Conservation (phyloP, 2,888 invertebrate species). For the Cheilosia vernalis region DNA sequence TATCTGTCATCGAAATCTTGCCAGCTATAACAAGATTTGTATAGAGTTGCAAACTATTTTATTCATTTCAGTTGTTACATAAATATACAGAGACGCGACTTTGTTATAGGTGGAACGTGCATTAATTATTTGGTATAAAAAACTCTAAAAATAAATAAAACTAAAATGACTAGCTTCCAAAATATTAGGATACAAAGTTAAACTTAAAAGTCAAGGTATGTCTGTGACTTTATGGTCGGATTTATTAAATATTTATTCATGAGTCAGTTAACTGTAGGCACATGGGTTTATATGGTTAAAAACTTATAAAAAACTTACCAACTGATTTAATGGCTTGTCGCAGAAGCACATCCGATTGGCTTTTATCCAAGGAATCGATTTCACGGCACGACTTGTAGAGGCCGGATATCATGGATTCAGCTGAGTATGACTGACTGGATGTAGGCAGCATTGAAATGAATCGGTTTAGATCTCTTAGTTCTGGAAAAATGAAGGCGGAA, state of each 20-base stretch:
- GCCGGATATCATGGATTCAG: constrained; percentile 82
- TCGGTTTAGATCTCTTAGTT: constrained; percentile 81
- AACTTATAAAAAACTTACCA: constrained; percentile 81
- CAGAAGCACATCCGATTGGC: constrained; percentile 81
- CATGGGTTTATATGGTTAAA: background rate
- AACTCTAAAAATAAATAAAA: background rate
- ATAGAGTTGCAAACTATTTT: background rate
- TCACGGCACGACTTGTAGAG: constrained; percentile 82
- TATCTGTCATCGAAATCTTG: constrained; percentile 28
- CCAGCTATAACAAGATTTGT: background rate
- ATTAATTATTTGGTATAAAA: background rate
- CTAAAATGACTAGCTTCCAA: constrained; percentile 11
- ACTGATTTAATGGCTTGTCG: constrained; percentile 81
- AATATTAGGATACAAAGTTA: background rate
- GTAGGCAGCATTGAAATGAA: constrained; percentile 82
- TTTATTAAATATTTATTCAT: constrained; percentile 5
- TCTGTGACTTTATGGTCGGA: background rate
- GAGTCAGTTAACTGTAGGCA: background rate
- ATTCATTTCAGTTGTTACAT: no score
- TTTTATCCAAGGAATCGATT: constrained; percentile 81
- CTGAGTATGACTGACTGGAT: constrained; percentile 79
- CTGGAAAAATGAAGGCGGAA: constrained; percentile 73
- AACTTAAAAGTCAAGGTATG: background rate
- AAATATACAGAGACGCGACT: no score
- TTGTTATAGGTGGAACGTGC: no score